phyloP scores from a whole-genome alignment of 2,888 invertebrate genomes.

The Podotricha telesiphe region DNA sequence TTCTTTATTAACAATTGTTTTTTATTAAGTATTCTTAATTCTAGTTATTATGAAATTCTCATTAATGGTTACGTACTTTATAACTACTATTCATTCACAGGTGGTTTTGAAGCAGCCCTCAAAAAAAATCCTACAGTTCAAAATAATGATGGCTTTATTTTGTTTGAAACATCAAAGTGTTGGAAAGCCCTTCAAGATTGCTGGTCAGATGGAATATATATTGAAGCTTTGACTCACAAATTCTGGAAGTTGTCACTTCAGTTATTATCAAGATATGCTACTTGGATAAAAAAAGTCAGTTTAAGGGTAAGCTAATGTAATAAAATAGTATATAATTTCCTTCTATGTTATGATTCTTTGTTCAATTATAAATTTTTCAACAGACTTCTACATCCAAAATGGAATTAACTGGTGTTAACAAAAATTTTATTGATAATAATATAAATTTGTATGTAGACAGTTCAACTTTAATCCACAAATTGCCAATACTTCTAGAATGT shows the following conservation, averaged over 20 bases:
- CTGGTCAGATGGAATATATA: constrained; percentile 91
- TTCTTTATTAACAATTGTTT: too few species aligned
- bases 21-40: too few species aligned
- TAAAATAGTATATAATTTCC: constrained; percentile 5
- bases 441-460: constrained; percentile 70
- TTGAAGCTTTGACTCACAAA: constrained; percentile 90
- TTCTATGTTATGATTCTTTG: background rate
- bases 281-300: constrained; percentile 85
- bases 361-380: background rate
- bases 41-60: too few species aligned
- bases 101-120: constrained; percentile 70
- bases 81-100: constrained; percentile 50
- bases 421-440: constrained; percentile 66
- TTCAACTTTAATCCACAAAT: constrained; percentile 57
- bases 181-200: constrained; percentile 82
- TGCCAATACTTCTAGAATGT: constrained; percentile 62
- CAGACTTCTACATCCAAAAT: constrained; percentile 59
- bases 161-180: constrained; percentile 76
- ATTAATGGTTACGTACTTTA: background rate
- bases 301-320: constrained; percentile 62
- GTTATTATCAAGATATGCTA: constrained; percentile 90
- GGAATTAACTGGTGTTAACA: constrained; percentile 65
- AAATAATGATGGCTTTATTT: constrained; percentile 67
- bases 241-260: constrained; percentile 96
- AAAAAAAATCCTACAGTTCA: constrained; percentile 61